Conservation (phyloP, 2,797 vertebrate species). For the Poecilia wingei region DNA sequence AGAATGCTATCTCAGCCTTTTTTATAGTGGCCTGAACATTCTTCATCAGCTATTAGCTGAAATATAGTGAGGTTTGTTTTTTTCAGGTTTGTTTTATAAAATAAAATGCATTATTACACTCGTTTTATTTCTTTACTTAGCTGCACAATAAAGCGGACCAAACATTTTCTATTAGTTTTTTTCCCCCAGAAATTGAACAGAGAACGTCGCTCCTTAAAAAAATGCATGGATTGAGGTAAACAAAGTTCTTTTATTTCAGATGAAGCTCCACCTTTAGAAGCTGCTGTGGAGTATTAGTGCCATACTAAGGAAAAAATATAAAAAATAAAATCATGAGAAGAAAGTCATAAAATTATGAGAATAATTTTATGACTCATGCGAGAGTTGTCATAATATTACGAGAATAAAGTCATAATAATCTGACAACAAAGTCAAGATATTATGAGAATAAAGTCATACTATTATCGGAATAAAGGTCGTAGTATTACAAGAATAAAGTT, state of each 20-base stretch:
- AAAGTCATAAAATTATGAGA: no score
- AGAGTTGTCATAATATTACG: no score
- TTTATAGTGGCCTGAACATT: no score
- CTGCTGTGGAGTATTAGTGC: not conserved
- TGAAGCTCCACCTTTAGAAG: not conserved
- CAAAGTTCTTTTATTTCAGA: not conserved
- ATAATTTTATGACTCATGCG: no score
- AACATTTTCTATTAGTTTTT: not conserved
- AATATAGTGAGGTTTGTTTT: not conserved
- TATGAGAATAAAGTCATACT: no score
- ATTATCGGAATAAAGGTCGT: no score
- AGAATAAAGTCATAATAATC: no score
- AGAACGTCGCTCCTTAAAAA: not conserved
- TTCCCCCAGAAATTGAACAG: not conserved
- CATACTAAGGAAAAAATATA: not conserved
- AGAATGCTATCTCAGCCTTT: no score
- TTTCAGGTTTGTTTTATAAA: not conserved
- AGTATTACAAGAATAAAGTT: no score
- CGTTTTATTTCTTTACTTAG: not conserved
- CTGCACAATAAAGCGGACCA: not conserved
- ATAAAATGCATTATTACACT: not conserved
- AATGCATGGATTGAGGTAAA: not conserved
- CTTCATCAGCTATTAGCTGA: not conserved
- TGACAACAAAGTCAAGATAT: no score
- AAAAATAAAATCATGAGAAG: no score